These are phyloP conservation scores for Furcula furcula DNA, from an alignment of 2,888 invertebrate species.

Conservation along the genomic window DNA sequence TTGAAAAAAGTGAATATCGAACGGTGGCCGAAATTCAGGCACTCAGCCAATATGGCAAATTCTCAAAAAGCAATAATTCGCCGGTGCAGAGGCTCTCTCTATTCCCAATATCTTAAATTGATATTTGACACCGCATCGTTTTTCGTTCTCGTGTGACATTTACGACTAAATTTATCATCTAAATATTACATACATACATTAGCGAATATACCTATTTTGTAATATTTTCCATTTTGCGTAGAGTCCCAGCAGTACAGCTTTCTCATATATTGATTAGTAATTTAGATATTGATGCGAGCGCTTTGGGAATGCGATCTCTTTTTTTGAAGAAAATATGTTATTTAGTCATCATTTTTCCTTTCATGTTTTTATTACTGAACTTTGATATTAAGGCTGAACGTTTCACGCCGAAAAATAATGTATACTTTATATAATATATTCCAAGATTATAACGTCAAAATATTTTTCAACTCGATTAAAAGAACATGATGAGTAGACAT, in stretches of 20 bases:
- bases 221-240: slow-evolving; percentile 24
- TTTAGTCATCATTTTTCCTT: slow-evolving; percentile 11
- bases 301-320: slow-evolving; percentile 28
- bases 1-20: slow-evolving; percentile 26
- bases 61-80: slow-evolving; percentile 27
- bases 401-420: too few relatives aligned
- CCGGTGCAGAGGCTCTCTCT: slow-evolving; percentile 23
- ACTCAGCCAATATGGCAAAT: slow-evolving; percentile 18
- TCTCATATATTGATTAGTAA: slow-evolving; percentile 43
- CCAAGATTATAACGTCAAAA: neutral
- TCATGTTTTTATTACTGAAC: too few relatives aligned
- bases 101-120: slow-evolving; percentile 58
- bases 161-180: slow-evolving; percentile 47
- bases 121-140: slow-evolving; percentile 57
- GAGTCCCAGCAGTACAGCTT: slow-evolving; percentile 20
- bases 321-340: slow-evolving; percentile 19
- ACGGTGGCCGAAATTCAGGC: slow-evolving; percentile 14
- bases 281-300: slow-evolving; percentile 41
- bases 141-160: slow-evolving; percentile 47
- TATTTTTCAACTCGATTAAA: neutral
- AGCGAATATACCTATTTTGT: slow-evolving; percentile 29
- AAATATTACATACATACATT: slow-evolving; percentile 53
- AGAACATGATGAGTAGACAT: neutral
- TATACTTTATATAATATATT: too few relatives aligned
- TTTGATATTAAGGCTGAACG: too few relatives aligned